Conservation (phyloP, 2,888 invertebrate species). For the Notocelia uddmanniana region DNA sequence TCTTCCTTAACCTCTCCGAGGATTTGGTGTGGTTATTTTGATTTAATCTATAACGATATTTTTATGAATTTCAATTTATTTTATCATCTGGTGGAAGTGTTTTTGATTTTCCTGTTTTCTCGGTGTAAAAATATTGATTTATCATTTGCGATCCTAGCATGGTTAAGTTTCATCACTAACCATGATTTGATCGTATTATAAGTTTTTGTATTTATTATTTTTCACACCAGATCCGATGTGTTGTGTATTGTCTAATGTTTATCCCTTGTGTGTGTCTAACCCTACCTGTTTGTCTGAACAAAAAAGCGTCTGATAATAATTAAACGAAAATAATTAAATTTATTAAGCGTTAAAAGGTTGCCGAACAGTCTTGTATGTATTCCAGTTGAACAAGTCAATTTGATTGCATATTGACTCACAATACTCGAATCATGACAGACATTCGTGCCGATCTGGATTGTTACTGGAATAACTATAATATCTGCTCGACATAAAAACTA, state of each 20-base stretch:
- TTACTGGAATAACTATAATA: slow-evolving; percentile 36
- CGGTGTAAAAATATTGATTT: slow-evolving; percentile 74
- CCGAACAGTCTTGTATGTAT: slow-evolving; percentile 83
- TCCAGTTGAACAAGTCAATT: slow-evolving; percentile 65
- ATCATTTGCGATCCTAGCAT: slow-evolving; percentile 81
- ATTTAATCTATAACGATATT: slow-evolving; percentile 71
- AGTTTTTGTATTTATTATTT: slow-evolving; percentile 70
- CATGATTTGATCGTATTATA: slow-evolving; percentile 64
- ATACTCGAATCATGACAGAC: slow-evolving; percentile 79
- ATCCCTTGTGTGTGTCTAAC: slow-evolving; percentile 96
- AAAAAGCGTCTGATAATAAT: slow-evolving; percentile 74
- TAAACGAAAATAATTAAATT: slow-evolving; percentile 65
- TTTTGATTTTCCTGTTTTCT: slow-evolving; percentile 85
- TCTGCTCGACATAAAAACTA: slow-evolving; percentile 34
- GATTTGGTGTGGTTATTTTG: slow-evolving; percentile 85
- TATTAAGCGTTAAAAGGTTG: slow-evolving; percentile 78
- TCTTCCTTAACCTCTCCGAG: slow-evolving; percentile 84
- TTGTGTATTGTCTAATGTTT: slow-evolving; percentile 97
- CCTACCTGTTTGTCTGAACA: slow-evolving; percentile 85
- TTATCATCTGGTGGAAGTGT: slow-evolving; percentile 85
- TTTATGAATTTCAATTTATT: slow-evolving; percentile 76
- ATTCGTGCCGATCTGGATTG: slow-evolving; percentile 45
- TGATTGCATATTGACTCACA: slow-evolving; percentile 62
- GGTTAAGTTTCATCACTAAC: slow-evolving; percentile 75
- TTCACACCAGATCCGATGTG: slow-evolving; percentile 86